phyloP scores from a whole-genome alignment of 2,113 vertebrate species.

The Lamprotornis superbus region DNA sequence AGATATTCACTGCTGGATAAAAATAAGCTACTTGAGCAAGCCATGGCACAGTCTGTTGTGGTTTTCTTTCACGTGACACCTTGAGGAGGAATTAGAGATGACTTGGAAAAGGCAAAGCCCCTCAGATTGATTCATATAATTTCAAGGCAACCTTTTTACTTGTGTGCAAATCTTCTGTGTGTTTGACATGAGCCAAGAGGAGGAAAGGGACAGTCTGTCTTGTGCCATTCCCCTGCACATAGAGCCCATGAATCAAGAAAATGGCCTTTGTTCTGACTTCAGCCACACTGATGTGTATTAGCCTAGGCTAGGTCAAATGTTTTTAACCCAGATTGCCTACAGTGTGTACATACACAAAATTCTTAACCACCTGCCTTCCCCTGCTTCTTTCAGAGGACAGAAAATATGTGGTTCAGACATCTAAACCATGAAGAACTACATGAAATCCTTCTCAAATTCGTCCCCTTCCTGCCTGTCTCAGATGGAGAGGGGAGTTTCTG shows the following conservation, averaged over 20 bases:
- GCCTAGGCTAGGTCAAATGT: not conserved
- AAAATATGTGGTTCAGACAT: not conserved
- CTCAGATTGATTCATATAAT: slow-evolving; percentile 7
- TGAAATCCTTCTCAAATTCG: not conserved
- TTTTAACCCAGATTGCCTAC: not conserved
- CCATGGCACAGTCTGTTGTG: slow-evolving; percentile 52
- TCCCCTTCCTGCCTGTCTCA: not conserved
- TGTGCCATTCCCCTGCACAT: not conserved
- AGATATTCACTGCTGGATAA: slow-evolving; percentile 48
- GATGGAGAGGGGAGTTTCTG: not conserved
- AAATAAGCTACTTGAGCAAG: slow-evolving; percentile 72
- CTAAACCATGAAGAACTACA: not conserved
- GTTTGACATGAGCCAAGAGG: not conserved
- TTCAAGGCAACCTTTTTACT: not conserved
- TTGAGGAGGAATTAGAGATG: slow-evolving; percentile 62
- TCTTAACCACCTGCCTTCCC: not conserved
- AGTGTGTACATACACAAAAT: not conserved
- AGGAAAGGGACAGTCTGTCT: not conserved
- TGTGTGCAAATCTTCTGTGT: not conserved
- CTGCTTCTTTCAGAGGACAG: not conserved
- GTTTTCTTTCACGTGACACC: slow-evolving; percentile 63
- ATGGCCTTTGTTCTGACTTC: not conserved
- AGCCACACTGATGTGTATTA: not conserved
- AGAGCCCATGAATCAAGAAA: not conserved
- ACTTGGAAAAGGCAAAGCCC: slow-evolving; percentile 46